These are phyloP conservation scores for Phoxinus phoxinus DNA, from an alignment of 2,113 vertebrate genomes.

Conservation along the genomic window DNA sequence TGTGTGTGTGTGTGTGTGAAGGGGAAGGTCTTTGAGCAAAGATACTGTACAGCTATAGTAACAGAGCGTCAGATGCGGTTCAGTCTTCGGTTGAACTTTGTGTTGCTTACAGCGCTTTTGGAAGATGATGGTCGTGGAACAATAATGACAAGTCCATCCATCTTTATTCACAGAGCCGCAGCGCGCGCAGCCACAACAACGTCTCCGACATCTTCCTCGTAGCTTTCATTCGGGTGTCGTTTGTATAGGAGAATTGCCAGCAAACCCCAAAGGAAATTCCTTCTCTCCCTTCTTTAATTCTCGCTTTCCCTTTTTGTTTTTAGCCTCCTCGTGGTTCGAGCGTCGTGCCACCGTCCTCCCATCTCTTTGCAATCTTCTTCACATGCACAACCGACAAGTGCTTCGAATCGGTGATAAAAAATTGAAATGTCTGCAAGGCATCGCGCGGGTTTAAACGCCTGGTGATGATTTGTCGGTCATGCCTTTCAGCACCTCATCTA, in stretches of 20 bases:
- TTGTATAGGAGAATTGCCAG: slow-evolving; percentile 80
- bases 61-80: slow-evolving; percentile 71
- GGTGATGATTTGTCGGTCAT: slow-evolving; percentile 97
- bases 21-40: slow-evolving; percentile 58
- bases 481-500: slow-evolving; percentile 98
- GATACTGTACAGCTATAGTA: slow-evolving; percentile 78
- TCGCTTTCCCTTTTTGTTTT: slow-evolving; percentile 38
- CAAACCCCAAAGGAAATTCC: slow-evolving; percentile 81
- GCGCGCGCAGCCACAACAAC: slow-evolving; percentile 68
- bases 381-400: slow-evolving; percentile 87
- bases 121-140: slow-evolving; percentile 71
- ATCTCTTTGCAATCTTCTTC: slow-evolving; percentile 79
- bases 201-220: slow-evolving; percentile 70
- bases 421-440: slow-evolving; percentile 84
- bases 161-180: slow-evolving; percentile 64
- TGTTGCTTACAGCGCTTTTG: slow-evolving; percentile 72
- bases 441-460: slow-evolving; percentile 86
- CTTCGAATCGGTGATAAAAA: slow-evolving; percentile 85
- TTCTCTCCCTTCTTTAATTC: slow-evolving; percentile 28
- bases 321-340: slow-evolving; percentile 54
- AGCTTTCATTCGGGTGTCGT: slow-evolving; percentile 77
- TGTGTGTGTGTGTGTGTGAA: slow-evolving; percentile 59
- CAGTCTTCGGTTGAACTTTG: slow-evolving; percentile 67
- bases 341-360: slow-evolving; percentile 72
- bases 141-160: slow-evolving; percentile 76